Base-by-base conservation (phyloP, 2,113 vertebrate species). In the Atherinomorus stipes region DNA sequence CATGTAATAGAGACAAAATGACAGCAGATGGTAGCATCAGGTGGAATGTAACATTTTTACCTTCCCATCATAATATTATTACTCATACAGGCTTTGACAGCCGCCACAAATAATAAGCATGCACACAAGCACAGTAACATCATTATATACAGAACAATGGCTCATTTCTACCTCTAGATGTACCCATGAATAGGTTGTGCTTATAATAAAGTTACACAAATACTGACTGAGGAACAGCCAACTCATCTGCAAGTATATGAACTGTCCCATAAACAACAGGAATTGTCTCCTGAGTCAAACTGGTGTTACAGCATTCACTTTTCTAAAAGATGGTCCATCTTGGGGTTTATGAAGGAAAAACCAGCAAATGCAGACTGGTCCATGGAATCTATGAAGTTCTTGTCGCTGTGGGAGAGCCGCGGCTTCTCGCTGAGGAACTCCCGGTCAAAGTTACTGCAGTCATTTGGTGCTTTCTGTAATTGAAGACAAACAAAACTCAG, bases 301-400 rank as follows among this genome's bases (percentile, higher is more conserved):
- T 56, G 45, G 47, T 26, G 40, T 50, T 23, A 47, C 7, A 58
- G 28, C 44, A 22, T 15, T 95, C 88, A 96, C 45, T 96, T 95
- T 50, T 95, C 95, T 75, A 98, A 74, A 61, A 99, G 89, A 19
- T 90, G 92, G 81, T 99, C 96, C 86, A 98, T 98, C 74, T 92
- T 95, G 18, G 96, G 95, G 78, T 99, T 99, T 80, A 96, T 94
- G 60, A 99, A 99, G 19, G 98, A 99, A 90, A 99, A 99, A 38
- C 97, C 98, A 10, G 72, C 81, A 11, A 99, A 99, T 0, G 97
- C 96, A 0, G 93, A 67, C 83, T 98, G 98, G 91, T 99, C 98
- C 96, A 99, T 99, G 85, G 98, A 99, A 80, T 99, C 97, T 0
- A 99, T 98, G 81, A 99, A 94, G 87, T 96, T 96, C 92, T 99